Base-by-base conservation (phyloP, 92 coral and sea anemone genomes). In the Umimayanthus kanabou region DNA sequence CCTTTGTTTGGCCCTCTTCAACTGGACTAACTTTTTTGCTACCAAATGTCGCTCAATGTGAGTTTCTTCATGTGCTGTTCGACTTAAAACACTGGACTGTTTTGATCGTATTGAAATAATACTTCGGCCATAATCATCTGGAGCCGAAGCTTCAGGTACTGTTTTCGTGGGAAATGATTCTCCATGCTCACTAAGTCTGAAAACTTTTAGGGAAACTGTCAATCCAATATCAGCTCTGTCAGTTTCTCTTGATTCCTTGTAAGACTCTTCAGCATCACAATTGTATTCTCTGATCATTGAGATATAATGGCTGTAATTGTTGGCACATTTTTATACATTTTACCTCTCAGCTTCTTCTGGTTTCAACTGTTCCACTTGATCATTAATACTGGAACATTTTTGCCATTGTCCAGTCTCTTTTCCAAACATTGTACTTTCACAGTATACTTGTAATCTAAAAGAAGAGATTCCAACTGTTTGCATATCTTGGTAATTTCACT, bases 401-500 rank as follows among this genome's bases (percentile, higher is more conserved):
- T 45, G 0, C 89, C 84, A 86, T 23, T 86, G 89, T 16, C 55
- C 89, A 6, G 22, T 16, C 84, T 79, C 57, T 85, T 66, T 37
- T 76, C 79, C 16, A 67, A 76, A 14, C 25, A 37, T 15, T 49
- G 67, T 25, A 86, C 89, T 76, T 86, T 76, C 15, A 42, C 50
- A 22, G 39, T 45, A 45, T 25, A 42, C 8, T 77, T 72, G 73
- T 83, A 84, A 76, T 87, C 90, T 65, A 75, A 65, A 33, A 81
- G 45, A 76, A 77, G 75, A 85, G 57, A 90, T 47, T 90, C 90
- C 53, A 90, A 75, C n/a, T 66, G 80, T 15, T 58, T 72, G 0
- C 71, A 49, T 39, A 88, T 67, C 76, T 84, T 91, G 6, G 93
- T 88, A 69, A 91, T 88, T 73, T 91, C 91, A 45, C 93, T 80